phyloP scores from a whole-genome alignment of 2,797 vertebrate species.

The Spinus olivaceus region DNA sequence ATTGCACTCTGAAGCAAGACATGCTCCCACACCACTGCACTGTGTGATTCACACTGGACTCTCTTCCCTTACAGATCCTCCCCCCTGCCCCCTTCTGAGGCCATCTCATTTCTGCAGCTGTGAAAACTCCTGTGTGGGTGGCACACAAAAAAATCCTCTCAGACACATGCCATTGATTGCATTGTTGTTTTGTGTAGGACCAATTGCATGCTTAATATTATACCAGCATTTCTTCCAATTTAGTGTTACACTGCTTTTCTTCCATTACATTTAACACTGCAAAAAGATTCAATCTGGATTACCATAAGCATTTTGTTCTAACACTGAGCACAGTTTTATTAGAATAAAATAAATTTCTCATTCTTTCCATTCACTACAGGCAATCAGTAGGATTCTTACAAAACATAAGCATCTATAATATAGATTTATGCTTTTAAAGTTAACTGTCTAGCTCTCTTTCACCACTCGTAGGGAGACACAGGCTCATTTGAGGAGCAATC shows the following conservation, averaged over 20 bases:
- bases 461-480: background rate
- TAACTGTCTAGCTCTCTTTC: background rate
- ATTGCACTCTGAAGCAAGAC: background rate
- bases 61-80: background rate
- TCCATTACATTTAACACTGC: background rate
- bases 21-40: rapidly evolving
- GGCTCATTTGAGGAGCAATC: background rate
- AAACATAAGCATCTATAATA: background rate
- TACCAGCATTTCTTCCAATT: background rate
- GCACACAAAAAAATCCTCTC: background rate
- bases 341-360: background rate
- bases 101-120: background rate
- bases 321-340: background rate
- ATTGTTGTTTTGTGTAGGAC: background rate
- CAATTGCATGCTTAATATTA: background rate
- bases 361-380: background rate
- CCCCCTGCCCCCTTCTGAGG: background rate
- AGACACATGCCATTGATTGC: background rate
- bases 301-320: background rate
- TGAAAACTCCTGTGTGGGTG: background rate
- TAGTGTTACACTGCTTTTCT: background rate
- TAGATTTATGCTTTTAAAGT: background rate
- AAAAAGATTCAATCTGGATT: background rate
- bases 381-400: background rate
- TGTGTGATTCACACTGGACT: background rate